Percentiles rank a stretch among this genome's conserved stretches.
Conservation (phyloP, 2,797 vertebrate genomes). For the Anas acuta region DNA sequence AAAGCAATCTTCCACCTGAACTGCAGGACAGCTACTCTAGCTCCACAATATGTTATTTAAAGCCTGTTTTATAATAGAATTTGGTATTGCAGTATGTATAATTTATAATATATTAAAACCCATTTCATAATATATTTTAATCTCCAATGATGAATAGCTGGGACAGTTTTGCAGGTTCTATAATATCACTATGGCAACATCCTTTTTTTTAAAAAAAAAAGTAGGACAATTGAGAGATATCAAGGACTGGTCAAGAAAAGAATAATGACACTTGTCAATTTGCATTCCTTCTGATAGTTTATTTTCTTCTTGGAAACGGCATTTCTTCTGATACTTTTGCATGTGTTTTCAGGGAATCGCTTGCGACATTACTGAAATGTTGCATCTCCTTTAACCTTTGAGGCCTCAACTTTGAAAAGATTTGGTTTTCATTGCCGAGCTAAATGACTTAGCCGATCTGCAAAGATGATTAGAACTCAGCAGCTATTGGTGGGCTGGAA, state of each 20-base stretch:
- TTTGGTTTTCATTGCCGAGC: constrained; percentile 17
- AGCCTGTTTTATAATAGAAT: constrained; percentile 66
- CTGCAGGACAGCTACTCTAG: constrained; percentile 3
- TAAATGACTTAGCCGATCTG: not conserved
- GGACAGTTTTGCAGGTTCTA: constrained; percentile 54
- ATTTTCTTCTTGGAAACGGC: constrained; percentile 50
- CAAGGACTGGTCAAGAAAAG: constrained; percentile 53
- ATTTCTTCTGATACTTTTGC: constrained; percentile 25
- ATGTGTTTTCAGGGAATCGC: constrained; percentile 16
- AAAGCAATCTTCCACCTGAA: constrained; percentile 51
- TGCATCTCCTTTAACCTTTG: constrained; percentile 58
- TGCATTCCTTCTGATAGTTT: constrained; percentile 39
- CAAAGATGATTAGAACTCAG: not conserved
- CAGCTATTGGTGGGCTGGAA: not conserved
- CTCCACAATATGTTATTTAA: constrained; percentile 61
- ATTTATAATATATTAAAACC: constrained; percentile 66
- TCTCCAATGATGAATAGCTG: constrained; percentile 65
- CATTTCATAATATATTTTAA: constrained; percentile 71
- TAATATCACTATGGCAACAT: constrained; percentile 58
- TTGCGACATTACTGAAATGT: not conserved
- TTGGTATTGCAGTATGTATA: constrained; percentile 53
- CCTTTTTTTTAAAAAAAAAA: constrained; percentile 10
- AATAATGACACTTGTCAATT: constrained; percentile 67
- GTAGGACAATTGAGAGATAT: constrained; percentile 45
- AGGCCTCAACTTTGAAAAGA: constrained; percentile 3